Conservation (phyloP, 1,140 invertebrate genomes). For the Danaus plexippus region DNA sequence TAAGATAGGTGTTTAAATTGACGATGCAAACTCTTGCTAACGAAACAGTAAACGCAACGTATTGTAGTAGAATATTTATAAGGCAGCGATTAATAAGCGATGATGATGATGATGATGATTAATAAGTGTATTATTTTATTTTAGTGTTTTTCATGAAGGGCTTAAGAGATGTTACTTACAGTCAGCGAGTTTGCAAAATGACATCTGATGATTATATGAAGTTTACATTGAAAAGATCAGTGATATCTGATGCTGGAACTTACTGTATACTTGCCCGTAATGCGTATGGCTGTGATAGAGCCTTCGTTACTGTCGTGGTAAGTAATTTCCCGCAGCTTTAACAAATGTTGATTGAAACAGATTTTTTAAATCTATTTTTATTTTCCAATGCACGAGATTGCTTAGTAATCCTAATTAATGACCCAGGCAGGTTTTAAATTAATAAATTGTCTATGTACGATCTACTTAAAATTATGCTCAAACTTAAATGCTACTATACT, state of each 20-base stretch:
- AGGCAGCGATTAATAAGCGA: too few relatives aligned
- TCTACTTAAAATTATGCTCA: too few relatives aligned
- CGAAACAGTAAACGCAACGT: too few relatives aligned
- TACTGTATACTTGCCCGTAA: conserved; percentile 96
- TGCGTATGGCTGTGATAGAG: conserved; percentile 86
- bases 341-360: conserved; percentile 2
- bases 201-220: conserved; percentile 87
- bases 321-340: conserved; percentile 21
- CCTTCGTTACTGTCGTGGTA: conserved; percentile 87
- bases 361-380: conserved; percentile 2
- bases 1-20: neutral
- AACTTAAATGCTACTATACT: too few relatives aligned
- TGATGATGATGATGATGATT: too few relatives aligned
- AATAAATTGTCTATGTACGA: too few relatives aligned
- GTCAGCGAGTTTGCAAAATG: conserved; percentile 83
- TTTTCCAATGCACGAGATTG: too few relatives aligned
- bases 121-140: conserved; percentile 21
- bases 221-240: conserved; percentile 89
- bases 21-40: too few relatives aligned
- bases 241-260: conserved; percentile 90
- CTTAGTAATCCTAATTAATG: too few relatives aligned
- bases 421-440: too few relatives aligned
- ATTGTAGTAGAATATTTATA: too few relatives aligned
- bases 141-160: conserved; percentile 90
- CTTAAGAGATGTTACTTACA: conserved; percentile 84